These are phyloP conservation scores for Melanotus villosus DNA, from an alignment of 2,888 invertebrate species.

Conservation along the genomic window DNA sequence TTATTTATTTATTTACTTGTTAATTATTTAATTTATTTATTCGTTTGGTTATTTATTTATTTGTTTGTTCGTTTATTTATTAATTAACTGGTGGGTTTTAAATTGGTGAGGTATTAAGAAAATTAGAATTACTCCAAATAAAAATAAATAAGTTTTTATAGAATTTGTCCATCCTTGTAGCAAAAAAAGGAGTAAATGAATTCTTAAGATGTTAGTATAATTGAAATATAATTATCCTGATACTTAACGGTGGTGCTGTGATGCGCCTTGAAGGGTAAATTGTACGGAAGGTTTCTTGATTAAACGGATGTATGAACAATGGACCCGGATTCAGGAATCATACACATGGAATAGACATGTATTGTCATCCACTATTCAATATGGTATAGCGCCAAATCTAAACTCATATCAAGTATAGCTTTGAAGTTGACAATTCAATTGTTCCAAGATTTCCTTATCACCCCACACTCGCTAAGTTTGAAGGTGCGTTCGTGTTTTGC, in stretches of 20 bases:
- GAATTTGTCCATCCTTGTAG: too few relatives aligned
- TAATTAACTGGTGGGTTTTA: too few relatives aligned
- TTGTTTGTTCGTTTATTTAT: too few relatives aligned
- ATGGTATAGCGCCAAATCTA: constrained; percentile 61
- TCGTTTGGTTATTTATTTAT: too few relatives aligned
- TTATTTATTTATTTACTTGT: too few relatives aligned
- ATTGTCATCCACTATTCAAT: constrained; percentile 63
- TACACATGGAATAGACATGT: constrained; percentile 66
- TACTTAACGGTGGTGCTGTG: constrained; percentile 34
- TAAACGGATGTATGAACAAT: constrained; percentile 63
- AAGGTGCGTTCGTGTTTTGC: constrained; percentile 30
- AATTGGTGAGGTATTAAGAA: too few relatives aligned
- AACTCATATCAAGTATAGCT: constrained; percentile 64
- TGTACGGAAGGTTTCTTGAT: constrained; percentile 61
- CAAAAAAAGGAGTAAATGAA: too few relatives aligned
- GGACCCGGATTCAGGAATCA: constrained; percentile 65
- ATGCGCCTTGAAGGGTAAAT: constrained; percentile 53
- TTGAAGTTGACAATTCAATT: constrained; percentile 67
- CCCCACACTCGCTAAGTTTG: constrained; percentile 24
- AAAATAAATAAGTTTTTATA: too few relatives aligned
- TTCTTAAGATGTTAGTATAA: constrained; percentile 24
- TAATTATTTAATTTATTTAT: too few relatives aligned
- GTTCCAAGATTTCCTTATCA: constrained; percentile 60
- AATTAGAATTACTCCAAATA: too few relatives aligned
- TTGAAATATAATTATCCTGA: constrained; percentile 40